These are phyloP conservation scores for Dryadula phaetusa DNA, from an alignment of 2,888 invertebrate genomes.

Conservation along the genomic window DNA sequence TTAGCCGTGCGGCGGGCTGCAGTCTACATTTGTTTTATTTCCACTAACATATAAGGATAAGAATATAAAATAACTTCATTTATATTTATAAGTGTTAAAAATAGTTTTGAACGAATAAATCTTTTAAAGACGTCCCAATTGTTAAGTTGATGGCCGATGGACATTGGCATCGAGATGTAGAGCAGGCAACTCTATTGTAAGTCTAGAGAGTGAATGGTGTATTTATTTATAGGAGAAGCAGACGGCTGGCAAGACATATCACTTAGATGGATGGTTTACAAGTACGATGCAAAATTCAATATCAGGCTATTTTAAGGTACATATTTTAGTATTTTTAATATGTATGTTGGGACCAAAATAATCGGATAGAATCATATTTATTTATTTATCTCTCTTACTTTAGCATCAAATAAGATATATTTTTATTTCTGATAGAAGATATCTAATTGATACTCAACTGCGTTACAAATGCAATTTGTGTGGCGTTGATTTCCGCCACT, in stretches of 20 bases:
- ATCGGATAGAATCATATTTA: neutral
- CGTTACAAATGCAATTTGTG: too few species aligned
- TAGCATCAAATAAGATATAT: neutral
- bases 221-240: slow-evolving; percentile 28
- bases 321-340: slow-evolving; percentile 5
- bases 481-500: too few species aligned
- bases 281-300: slow-evolving; percentile 23
- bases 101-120: slow-evolving; percentile 20
- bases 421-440: too few species aligned
- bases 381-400: neutral
- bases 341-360: slow-evolving; percentile 7
- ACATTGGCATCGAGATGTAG: slow-evolving; percentile 15
- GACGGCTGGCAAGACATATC: slow-evolving; percentile 29
- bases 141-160: slow-evolving; percentile 8
- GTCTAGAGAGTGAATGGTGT: slow-evolving; percentile 11
- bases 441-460: neutral
- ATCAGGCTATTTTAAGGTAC: slow-evolving; percentile 14
- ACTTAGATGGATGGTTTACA: slow-evolving; percentile 28
- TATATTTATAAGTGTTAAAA: slow-evolving; percentile 27
- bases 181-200: slow-evolving; percentile 21
- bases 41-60: slow-evolving; percentile 3
- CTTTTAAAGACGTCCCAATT: slow-evolving; percentile 24
- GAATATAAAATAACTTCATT: slow-evolving; percentile 22
- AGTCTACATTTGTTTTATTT: slow-evolving; percentile 9
- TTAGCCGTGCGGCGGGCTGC: neutral